Percentiles rank a stretch among this genome's conserved stretches.
phyloP scores from a whole-genome alignment of 1,140 invertebrate genomes.

The Eurosta solidaginis region DNA sequence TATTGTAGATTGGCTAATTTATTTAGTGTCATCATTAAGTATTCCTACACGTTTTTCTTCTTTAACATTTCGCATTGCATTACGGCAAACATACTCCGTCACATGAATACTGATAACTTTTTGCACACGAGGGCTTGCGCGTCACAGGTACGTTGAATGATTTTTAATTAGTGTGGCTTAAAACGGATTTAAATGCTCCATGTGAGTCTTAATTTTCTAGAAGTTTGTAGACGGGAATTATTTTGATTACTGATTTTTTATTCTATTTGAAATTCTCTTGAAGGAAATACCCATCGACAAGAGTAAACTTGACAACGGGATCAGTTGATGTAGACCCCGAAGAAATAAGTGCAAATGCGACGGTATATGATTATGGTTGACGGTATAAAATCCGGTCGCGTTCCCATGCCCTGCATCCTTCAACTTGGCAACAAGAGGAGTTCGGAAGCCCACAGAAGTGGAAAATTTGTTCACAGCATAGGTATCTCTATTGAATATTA shows the following conservation, averaged over 20 bases:
- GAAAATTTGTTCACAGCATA: no score
- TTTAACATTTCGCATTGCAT: neutral
- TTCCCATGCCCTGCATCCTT: no score
- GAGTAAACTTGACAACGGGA: no score
- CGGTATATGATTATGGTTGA: no score
- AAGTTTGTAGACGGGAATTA: neutral
- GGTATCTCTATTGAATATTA: no score
- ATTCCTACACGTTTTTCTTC: constrained; percentile 21
- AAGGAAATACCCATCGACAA: no score
- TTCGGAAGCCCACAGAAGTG: no score
- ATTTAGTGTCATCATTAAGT: constrained; percentile 10
- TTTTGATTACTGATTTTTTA: neutral
- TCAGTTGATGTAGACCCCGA: no score
- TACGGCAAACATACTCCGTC: neutral
- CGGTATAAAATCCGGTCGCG: no score
- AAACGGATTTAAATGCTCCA: neutral
- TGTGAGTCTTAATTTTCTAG: neutral
- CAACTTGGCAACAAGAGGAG: no score
- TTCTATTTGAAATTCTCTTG: neutral
- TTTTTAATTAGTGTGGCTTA: constrained; percentile 5
- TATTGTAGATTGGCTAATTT: neutral
- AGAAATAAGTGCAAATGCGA: no score
- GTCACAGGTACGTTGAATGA: neutral
- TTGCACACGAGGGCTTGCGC: neutral
- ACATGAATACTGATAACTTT: neutral